Conservation (phyloP, 2,113 vertebrate species). For the Albula glossodonta region DNA sequence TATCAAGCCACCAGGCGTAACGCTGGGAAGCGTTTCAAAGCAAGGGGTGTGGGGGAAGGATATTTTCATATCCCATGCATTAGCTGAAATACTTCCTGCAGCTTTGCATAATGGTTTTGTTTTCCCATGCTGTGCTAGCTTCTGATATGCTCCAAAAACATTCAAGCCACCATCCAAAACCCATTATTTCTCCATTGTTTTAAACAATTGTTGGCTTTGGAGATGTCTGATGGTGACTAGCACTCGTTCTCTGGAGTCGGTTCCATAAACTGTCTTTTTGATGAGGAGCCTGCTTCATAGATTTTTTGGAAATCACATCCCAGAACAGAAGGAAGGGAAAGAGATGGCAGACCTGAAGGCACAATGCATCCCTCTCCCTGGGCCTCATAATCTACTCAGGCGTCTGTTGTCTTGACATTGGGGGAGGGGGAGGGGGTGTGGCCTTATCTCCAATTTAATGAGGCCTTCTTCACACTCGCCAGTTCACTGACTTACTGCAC, state of each 20-base stretch:
- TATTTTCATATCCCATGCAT: not conserved
- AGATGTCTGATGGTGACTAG: no score
- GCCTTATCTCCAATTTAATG: slow-evolving; percentile 1
- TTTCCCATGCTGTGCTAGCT: not conserved
- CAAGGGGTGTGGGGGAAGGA: no score
- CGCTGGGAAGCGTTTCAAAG: no score
- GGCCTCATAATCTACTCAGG: not conserved
- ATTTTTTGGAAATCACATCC: not conserved
- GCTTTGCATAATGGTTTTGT: no score
- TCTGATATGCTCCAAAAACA: not conserved
- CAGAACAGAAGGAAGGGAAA: not conserved
- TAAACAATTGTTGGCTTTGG: no score
- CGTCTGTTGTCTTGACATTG: not conserved
- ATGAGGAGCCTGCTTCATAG: not conserved
- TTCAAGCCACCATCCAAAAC: not conserved
- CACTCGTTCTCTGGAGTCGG: no score
- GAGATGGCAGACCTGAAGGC: not conserved
- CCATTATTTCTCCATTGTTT: no score
- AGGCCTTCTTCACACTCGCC: not conserved
- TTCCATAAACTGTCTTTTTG: not conserved
- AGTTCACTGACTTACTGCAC: not conserved
- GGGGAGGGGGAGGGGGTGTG: not conserved
- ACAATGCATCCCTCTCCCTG: not conserved
- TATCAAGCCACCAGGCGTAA: not conserved
- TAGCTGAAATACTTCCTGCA: no score